Base-by-base conservation (phyloP, 2,113 vertebrate genomes). In the Psammodynastes pulverulentus region DNA sequence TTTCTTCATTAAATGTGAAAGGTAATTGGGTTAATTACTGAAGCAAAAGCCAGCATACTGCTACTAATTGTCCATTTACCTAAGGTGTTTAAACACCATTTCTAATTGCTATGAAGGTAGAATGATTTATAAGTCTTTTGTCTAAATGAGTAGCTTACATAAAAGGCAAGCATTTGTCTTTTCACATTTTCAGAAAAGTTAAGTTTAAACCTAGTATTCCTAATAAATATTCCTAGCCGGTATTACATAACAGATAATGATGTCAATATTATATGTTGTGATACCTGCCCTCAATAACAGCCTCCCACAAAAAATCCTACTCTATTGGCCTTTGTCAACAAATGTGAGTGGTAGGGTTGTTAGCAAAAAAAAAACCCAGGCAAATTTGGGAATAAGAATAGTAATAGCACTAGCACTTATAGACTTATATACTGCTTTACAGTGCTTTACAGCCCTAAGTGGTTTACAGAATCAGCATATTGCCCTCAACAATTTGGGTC, bases 11-110 rank as follows among this genome's bases (percentile, higher is more conserved):
- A 93, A 48, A 97, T 96, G 79, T 79, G 54, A 96, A 97, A 96
- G 93, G 95, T 96, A 96, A 94, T 54, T 94, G 88, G 53, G 88
- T 95, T 96, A 97, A 97, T 96, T 95, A 96, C 94, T 94, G 93
- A 94, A 96, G 93, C 86, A 95, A 92, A 93, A 97, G 92, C 92
- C 91, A 96, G 51, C 86, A 93, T 53, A 92, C 90, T 91, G 95
- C 58, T 87, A 90, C 89, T 93, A 93, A 96, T 10, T 54, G 93
- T 92, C 93, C 92, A 91, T 85, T 91, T 94, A 95, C 90, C 89
- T 94, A 79, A 91, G 79, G 26, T 89, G 93, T 94, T 95, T 91
- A 45, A n/a, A 95, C 21, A 96, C 9, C 45, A 84, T 88, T 88
- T 93, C 96, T 91, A 96, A 95, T 84, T 93, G 90, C 86, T 89